Evolutionary conservation across 2,888 invertebrate genomes (phyloP).

Genomic region (Conus canariensis): DNA sequence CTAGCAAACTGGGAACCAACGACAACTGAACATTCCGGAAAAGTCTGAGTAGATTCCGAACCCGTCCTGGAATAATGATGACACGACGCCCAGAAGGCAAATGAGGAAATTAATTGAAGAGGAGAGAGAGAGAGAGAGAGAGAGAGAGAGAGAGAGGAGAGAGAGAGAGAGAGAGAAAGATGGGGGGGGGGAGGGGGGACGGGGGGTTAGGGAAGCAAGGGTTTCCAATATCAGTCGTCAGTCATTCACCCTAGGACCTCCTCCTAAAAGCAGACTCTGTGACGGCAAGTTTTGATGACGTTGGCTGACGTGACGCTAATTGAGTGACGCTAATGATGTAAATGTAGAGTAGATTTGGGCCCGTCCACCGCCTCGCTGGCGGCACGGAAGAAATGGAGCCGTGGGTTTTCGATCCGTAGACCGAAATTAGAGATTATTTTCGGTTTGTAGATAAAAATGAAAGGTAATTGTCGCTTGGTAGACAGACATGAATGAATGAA

Average conservation of each 20-base stretch:
- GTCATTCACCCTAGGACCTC: neutral
- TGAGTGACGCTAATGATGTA: slow-evolving; percentile 13
- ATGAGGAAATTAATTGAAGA: neutral
- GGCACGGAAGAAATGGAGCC: too few relatives aligned
- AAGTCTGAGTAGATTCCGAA: neutral
- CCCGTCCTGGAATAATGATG: neutral
- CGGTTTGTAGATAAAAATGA: too few relatives aligned
- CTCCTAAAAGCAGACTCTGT: neutral
- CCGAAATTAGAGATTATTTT: too few relatives aligned
- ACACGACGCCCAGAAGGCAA: neutral
- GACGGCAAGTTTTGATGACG: neutral
- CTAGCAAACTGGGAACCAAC: neutral
- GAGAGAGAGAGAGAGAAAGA: too few relatives aligned
- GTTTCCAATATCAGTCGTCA: neutral
- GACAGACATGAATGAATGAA: too few relatives aligned
- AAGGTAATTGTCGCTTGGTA: too few relatives aligned
- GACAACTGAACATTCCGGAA: neutral
- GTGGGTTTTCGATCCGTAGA: too few relatives aligned
- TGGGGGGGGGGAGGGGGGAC: too few relatives aligned
- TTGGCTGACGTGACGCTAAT: slow-evolving; percentile 4
- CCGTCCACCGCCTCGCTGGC: neutral
- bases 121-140: neutral
- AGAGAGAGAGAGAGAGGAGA: neutral
- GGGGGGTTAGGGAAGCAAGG: too few relatives aligned
- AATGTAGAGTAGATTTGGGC: neutral